These are phyloP conservation scores for Solea senegalensis DNA, from an alignment of 2,113 vertebrate genomes.

Conservation along the genomic window DNA sequence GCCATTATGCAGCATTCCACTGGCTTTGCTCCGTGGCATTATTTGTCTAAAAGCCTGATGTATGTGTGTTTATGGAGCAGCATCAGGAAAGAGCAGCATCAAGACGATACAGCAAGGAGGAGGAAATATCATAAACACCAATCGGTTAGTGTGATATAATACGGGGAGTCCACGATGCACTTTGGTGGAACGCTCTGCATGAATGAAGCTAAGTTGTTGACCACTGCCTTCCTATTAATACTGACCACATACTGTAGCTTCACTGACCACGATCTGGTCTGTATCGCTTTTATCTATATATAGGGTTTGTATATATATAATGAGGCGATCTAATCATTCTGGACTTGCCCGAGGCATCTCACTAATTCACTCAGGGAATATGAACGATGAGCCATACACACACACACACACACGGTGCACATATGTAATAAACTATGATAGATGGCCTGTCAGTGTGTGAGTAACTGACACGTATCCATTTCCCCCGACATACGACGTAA, in stretches of 20 bases:
- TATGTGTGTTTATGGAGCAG: slow-evolving; percentile 14
- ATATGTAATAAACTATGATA: slow-evolving; percentile 31
- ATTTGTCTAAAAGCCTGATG: slow-evolving; percentile 21
- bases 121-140: background rate
- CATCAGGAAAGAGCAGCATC: background rate
- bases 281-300: background rate
- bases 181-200: slow-evolving; percentile 4
- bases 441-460: slow-evolving; percentile 49
- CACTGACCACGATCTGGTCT: background rate
- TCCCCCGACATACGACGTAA: slow-evolving; percentile 52
- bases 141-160: background rate
- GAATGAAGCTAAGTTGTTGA: background rate
- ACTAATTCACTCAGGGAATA: slow-evolving; percentile 14
- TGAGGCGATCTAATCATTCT: background rate
- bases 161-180: background rate
- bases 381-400: slow-evolving; percentile 6
- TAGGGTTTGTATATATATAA: too few relatives aligned
- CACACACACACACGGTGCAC: slow-evolving; percentile 12
- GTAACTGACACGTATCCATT: slow-evolving; percentile 61
- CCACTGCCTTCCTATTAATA: slow-evolving; percentile 1
- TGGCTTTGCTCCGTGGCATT: slow-evolving; percentile 24
- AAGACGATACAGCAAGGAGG: background rate
- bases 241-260: slow-evolving; percentile 4
- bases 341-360: slow-evolving; percentile 2
- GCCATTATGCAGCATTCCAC: slow-evolving; percentile 11